Conservation (phyloP, 2,888 invertebrate species). For the Microdon myrmicae region DNA sequence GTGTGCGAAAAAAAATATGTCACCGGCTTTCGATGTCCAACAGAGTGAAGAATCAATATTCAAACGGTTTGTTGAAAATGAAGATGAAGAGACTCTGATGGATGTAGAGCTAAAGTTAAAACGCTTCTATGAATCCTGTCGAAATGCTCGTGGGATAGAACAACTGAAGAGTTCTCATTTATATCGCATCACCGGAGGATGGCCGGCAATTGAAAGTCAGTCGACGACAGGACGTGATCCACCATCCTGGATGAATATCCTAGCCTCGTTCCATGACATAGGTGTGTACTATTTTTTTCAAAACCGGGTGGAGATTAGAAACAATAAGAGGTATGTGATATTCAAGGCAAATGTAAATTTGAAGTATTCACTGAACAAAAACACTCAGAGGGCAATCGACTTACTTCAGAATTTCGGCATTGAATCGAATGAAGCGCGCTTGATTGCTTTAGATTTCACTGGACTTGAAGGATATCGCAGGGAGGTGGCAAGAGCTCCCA, state of each 20-base stretch:
- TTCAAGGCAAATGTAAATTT: slow-evolving; percentile 56
- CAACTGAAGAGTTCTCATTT: slow-evolving; percentile 58
- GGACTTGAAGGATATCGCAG: slow-evolving; percentile 61
- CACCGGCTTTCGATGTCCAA: slow-evolving; percentile 48
- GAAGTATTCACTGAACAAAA: slow-evolving; percentile 59
- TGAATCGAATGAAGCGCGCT: slow-evolving; percentile 58
- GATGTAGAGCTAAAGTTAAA: slow-evolving; percentile 60
- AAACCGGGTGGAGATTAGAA: slow-evolving; percentile 59
- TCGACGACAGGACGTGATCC: slow-evolving; percentile 53
- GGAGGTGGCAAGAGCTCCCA: slow-evolving; percentile 56
- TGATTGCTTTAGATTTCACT: slow-evolving; percentile 60
- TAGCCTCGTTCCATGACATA: slow-evolving; percentile 60
- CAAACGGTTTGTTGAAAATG: slow-evolving; percentile 55
- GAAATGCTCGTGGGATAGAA: slow-evolving; percentile 56
- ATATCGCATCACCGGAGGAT: slow-evolving; percentile 61
- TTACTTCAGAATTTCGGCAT: slow-evolving; percentile 58
- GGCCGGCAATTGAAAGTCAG: slow-evolving; percentile 61
- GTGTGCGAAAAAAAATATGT: slow-evolving; percentile 56
- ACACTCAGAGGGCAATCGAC: slow-evolving; percentile 59
- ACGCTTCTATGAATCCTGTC: slow-evolving; percentile 61
- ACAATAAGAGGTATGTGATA: slow-evolving; percentile 59
- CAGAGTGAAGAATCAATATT: slow-evolving; percentile 59
- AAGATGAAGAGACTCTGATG: slow-evolving; percentile 57
- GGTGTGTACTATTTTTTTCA: slow-evolving; percentile 62
- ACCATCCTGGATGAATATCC: slow-evolving; percentile 58